A percentile compares a stretch with the other conserved stretches of the same genome.
Evolutionary conservation across 2,888 invertebrate species (phyloP).

Genomic region (Eremobia ochroleuca): DNA sequence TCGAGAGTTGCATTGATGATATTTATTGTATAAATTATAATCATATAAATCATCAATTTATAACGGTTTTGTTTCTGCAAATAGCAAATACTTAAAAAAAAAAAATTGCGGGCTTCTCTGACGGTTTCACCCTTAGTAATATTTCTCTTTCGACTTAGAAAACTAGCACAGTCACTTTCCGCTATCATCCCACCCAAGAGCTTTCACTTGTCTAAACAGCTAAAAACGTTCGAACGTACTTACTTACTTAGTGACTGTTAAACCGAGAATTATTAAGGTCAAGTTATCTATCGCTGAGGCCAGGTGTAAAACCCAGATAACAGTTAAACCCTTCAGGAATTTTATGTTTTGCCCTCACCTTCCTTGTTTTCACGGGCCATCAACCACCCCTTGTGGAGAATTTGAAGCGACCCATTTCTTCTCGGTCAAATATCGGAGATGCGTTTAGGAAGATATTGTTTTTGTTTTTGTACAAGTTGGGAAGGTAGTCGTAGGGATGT

Average conservation of each 20-base stretch:
- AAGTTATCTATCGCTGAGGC: constrained; percentile 58
- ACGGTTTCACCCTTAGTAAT: neutral
- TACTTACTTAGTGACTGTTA: constrained; percentile 60
- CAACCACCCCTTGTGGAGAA: constrained; percentile 61
- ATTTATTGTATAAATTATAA: neutral
- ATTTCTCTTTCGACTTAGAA: constrained; percentile 11
- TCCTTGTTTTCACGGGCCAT: constrained; percentile 67
- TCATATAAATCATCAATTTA: too few species aligned
- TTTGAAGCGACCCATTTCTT: constrained; percentile 51
- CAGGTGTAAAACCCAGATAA: constrained; percentile 67
- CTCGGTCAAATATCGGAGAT: constrained; percentile 53
- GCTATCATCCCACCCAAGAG: constrained; percentile 35
- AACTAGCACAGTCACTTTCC: constrained; percentile 32
- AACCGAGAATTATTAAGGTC: constrained; percentile 60
- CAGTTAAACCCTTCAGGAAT: constrained; percentile 61
- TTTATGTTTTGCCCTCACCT: constrained; percentile 62
- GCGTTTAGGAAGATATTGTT: constrained; percentile 29
- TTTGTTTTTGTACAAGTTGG: constrained; percentile 37
- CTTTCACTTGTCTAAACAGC: constrained; percentile 44
- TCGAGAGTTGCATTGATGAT: neutral
- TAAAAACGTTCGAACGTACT: constrained; percentile 43
- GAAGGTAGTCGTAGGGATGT: neutral
- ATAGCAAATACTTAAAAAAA: neutral
- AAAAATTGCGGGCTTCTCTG: neutral
- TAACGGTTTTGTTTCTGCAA: too few species aligned